phyloP scores from a whole-genome alignment of 2,113 vertebrate genomes.

The Anser cygnoides region DNA sequence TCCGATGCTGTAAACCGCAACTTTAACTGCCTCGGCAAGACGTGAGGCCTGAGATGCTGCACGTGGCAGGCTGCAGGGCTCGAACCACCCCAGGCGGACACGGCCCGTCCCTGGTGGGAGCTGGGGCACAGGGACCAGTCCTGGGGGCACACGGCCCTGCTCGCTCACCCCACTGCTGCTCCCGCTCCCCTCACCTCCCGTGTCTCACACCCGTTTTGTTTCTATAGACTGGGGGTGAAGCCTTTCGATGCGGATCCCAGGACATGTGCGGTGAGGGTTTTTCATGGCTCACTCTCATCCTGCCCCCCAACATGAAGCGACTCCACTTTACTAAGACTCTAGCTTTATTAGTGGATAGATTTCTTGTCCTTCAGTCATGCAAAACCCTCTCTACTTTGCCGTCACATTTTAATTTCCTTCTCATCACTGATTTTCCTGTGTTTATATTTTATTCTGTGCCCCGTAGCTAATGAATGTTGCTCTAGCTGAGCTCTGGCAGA shows the following conservation, averaged over 20 bases:
- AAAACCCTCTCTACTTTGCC: background rate
- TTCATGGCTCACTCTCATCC: background rate
- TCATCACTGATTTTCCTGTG: background rate
- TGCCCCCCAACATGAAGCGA: background rate
- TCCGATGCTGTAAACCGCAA: background rate
- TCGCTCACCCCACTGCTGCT: background rate
- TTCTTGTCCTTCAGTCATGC: background rate
- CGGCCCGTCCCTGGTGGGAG: fast-evolving
- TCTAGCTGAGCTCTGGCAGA: conserved; percentile 49
- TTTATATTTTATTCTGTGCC: conserved; percentile 23
- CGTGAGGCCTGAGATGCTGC: background rate
- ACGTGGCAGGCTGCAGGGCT: background rate
- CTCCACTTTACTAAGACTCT: background rate
- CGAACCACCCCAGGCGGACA: background rate
- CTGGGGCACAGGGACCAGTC: too few species aligned
- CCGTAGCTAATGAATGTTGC: conserved; percentile 26
- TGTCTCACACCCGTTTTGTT: background rate
- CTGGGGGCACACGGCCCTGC: too few species aligned
- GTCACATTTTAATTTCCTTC: conserved; percentile 20
- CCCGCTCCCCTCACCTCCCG: background rate
- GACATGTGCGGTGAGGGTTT: background rate
- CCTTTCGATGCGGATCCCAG: background rate
- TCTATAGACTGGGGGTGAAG: background rate
- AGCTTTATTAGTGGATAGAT: background rate
- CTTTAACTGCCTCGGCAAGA: background rate